phyloP scores from a whole-genome alignment of 92 coral and sea anemone genomes.

The Zoanthus sansibaricus region DNA sequence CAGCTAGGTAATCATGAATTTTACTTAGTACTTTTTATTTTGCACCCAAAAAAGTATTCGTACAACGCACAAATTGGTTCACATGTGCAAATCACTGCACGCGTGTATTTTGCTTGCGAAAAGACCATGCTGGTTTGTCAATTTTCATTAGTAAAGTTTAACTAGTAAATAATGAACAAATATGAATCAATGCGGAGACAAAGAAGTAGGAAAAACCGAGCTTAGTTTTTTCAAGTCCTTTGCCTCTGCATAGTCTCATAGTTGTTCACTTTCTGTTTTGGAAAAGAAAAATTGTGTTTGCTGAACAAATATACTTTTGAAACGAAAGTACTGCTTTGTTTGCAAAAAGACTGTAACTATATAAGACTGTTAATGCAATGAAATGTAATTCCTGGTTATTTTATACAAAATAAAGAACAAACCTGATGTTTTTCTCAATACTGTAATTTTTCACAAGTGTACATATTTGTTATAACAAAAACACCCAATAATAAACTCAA shows the following conservation, averaged over 20 bases:
- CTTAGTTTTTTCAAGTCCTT: conserved; percentile 11
- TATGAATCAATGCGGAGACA: not conserved
- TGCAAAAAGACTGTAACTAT: conserved; percentile 9
- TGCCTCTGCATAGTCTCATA: not conserved
- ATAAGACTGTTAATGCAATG: not conserved
- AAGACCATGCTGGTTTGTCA: not conserved
- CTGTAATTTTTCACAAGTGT: conserved; percentile 10
- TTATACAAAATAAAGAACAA: conserved; percentile 7
- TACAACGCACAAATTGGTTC: too few relatives aligned
- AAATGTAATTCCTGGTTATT: conserved; percentile 8
- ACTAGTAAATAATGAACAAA: not conserved
- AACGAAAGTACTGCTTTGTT: conserved; percentile 3
- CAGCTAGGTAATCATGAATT: too few relatives aligned
- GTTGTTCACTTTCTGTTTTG: conserved; percentile 18
- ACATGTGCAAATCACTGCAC: too few relatives aligned
- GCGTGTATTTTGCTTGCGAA: too few relatives aligned
- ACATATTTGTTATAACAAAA: conserved; percentile 4
- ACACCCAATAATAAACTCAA: not conserved
- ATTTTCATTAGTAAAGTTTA: not conserved
- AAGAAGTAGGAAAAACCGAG: not conserved
- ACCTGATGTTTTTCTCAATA: not conserved
- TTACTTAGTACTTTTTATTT: too few relatives aligned
- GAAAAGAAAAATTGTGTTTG: conserved; percentile 14
- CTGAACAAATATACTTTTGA: conserved; percentile 21
- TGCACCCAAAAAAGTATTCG: too few relatives aligned